These are phyloP conservation scores for Loxodonta africana DNA, from an alignment of 2,113 vertebrate genomes.

Conservation along the genomic window DNA sequence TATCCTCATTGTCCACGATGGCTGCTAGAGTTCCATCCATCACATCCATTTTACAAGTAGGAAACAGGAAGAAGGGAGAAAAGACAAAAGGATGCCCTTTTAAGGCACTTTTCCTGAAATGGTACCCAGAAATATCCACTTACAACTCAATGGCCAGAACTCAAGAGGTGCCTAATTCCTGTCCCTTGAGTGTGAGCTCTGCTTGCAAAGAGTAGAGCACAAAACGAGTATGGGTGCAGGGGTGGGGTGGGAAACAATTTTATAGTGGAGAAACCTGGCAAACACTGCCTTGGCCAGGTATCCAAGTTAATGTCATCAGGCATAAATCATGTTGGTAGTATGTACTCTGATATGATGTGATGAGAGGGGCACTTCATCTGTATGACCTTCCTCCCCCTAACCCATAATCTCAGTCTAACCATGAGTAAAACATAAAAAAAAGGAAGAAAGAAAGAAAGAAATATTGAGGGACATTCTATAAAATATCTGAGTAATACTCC, in stretches of 20 bases:
- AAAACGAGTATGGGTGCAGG: rapidly evolving
- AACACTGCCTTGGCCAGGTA: not conserved
- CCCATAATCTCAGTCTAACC: not conserved
- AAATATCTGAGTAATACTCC: not conserved
- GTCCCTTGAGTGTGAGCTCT: not conserved
- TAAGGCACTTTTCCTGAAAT: not conserved
- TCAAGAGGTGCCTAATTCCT: not conserved
- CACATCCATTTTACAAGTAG: not conserved
- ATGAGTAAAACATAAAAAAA: not conserved
- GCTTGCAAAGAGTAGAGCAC: not conserved
- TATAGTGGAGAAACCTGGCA: not conserved
- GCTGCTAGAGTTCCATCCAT: not conserved
- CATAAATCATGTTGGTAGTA: not conserved
- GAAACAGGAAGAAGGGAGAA: not conserved
- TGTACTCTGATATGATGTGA: not conserved
- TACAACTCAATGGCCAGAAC: not conserved
- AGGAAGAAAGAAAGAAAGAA: not conserved
- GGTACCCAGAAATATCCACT: not conserved
- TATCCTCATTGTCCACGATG: not conserved
- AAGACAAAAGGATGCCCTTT: not conserved
- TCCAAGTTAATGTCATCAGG: not conserved
- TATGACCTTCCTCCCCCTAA: not conserved
- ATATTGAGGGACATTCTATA: not conserved
- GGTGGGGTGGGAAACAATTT: not conserved
- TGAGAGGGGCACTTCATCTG: not conserved